Conservation (phyloP, 2,797 vertebrate genomes). For the Ibycter americanus region DNA sequence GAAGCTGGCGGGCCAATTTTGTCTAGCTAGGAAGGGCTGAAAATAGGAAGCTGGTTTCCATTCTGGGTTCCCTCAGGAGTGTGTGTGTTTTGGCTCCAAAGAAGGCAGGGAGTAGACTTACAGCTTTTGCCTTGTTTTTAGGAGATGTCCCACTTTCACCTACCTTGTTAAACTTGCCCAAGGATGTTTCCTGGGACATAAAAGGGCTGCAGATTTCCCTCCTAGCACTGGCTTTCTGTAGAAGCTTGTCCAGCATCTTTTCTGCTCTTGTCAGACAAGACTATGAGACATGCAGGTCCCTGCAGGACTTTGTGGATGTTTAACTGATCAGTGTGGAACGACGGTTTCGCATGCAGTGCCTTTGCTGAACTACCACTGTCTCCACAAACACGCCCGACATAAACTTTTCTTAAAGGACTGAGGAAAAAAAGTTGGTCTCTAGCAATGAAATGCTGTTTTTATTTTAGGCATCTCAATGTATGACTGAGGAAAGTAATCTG, state of each 20-base stretch:
- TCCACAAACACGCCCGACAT: background rate
- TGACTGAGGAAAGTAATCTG: conserved; percentile 25
- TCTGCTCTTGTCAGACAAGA: background rate
- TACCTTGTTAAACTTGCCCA: background rate
- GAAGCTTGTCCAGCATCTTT: background rate
- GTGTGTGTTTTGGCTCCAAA: background rate
- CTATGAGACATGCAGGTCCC: background rate
- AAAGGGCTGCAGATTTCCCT: background rate
- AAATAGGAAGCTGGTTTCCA: background rate
- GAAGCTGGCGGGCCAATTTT: background rate
- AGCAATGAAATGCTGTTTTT: background rate
- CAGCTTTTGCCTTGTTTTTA: background rate
- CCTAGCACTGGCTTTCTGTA: background rate
- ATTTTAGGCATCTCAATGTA: conserved; percentile 24
- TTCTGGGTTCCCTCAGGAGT: background rate
- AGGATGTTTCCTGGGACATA: background rate
- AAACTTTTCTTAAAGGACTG: background rate
- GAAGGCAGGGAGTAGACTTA: background rate
- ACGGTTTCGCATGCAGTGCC: background rate
- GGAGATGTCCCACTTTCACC: background rate
- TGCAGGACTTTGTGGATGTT: background rate
- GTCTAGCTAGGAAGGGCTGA: background rate
- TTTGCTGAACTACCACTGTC: background rate
- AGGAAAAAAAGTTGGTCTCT: background rate
- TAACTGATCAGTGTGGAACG: background rate